A percentile compares a stretch with the other conserved stretches of the same genome.
Evolutionary conservation across 2,888 invertebrate species (phyloP).

Genomic region (Strigamia crassipes): DNA sequence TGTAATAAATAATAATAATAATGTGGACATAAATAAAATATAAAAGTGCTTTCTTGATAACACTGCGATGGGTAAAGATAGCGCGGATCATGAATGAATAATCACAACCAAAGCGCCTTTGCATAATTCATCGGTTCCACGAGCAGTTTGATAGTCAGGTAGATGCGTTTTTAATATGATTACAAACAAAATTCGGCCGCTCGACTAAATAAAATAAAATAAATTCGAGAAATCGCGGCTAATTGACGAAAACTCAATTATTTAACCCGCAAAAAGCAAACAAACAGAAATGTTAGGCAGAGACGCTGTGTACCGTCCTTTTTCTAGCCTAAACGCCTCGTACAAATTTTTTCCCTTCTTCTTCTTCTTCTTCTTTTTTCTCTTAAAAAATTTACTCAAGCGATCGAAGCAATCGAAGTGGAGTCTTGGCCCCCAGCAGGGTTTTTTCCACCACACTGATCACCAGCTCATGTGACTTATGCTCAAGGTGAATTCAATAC

Average conservation of each 20-base stretch:
- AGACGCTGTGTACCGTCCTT: neutral
- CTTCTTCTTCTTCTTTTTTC: neutral
- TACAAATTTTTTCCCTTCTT: neutral
- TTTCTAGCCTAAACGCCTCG: neutral
- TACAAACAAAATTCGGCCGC: neutral
- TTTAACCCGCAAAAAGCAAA: neutral
- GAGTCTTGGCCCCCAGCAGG: conserved; percentile 26
- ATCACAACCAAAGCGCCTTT: conserved; percentile 27
- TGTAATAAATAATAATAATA: neutral
- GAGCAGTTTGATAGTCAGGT: conserved; percentile 30
- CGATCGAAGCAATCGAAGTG: conserved; percentile 30
- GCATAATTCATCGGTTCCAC: conserved; percentile 26
- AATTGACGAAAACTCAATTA: neutral
- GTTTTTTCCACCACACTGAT: conserved; percentile 30
- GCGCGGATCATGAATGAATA: conserved; percentile 27
- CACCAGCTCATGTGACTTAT: conserved; percentile 30
- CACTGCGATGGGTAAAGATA: neutral
- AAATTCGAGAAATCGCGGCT: neutral
- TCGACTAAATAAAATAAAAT: neutral
- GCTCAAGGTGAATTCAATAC: conserved; percentile 30
- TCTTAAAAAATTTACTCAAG: conserved; percentile 22
- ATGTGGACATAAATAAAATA: neutral
- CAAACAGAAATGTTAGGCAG: neutral
- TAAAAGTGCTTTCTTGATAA: neutral
- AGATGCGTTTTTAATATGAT: conserved; percentile 30